These are phyloP conservation scores for Patella ulyssiponensis DNA, from an alignment of 2,888 invertebrate genomes.

Conservation along the genomic window DNA sequence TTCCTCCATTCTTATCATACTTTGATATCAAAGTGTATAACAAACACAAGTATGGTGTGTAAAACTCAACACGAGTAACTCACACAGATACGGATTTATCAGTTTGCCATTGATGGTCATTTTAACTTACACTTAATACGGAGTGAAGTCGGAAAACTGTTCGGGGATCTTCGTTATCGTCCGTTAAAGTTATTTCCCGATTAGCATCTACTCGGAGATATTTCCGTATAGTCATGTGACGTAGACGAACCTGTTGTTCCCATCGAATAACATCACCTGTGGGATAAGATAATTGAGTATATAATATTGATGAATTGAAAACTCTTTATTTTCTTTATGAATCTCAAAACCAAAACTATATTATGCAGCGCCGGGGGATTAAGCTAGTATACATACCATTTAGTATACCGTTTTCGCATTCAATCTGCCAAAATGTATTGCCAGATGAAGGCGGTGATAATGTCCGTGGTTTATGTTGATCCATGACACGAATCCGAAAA, in stretches of 20 bases:
- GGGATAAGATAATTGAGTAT: constrained; percentile 3
- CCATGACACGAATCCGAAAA: constrained; percentile 70
- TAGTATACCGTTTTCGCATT: constrained; percentile 69
- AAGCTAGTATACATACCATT: constrained; percentile 53
- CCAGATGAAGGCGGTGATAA: constrained; percentile 71
- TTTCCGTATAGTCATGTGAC: constrained; percentile 70
- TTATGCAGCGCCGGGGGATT: background rate
- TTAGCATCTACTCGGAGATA: constrained; percentile 69
- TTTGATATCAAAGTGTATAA: no score
- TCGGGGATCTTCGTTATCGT: constrained; percentile 69
- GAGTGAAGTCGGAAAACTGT: constrained; percentile 71
- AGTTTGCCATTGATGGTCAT: no score
- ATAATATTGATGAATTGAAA: background rate
- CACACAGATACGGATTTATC: no score
- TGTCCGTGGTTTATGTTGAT: constrained; percentile 70
- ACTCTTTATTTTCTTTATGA: background rate
- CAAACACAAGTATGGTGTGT: no score
- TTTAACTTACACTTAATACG: constrained; percentile 65
- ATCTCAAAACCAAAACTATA: background rate
- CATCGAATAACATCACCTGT: constrained; percentile 70
- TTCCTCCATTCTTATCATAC: no score
- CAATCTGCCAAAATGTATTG: constrained; percentile 72
- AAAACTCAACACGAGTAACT: no score
- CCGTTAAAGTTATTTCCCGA: constrained; percentile 63
- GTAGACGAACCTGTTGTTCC: constrained; percentile 72